Conservation (phyloP, 2,113 vertebrate genomes). For the Gambusia affinis region DNA sequence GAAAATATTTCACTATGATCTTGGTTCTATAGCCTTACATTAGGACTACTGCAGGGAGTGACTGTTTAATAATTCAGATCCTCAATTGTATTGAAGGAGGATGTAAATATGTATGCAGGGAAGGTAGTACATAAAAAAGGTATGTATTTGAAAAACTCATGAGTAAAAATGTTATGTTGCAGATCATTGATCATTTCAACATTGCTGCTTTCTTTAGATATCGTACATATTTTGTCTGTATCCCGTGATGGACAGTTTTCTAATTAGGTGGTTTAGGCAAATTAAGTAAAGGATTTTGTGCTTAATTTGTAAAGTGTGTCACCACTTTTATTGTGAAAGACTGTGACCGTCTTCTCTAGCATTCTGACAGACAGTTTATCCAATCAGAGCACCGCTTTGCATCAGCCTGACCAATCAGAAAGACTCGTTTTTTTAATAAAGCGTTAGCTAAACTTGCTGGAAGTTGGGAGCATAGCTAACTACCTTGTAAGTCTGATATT, state of each 20-base stretch:
- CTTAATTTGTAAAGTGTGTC: not conserved
- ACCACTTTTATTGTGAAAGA: conserved; percentile 46
- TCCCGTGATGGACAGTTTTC: too few species aligned
- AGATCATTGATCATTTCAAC: not conserved
- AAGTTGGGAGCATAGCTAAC: not conserved
- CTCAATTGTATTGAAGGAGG: not conserved
- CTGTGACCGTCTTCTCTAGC: accelerated
- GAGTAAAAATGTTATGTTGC: not conserved
- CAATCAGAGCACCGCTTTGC: conserved; percentile 23
- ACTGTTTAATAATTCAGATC: not conserved
- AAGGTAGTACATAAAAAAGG: too few species aligned
- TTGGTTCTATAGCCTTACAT: not conserved
- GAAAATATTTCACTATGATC: not conserved
- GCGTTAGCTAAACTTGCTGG: not conserved
- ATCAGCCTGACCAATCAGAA: not conserved
- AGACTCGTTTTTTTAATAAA: not conserved
- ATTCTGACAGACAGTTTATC: conserved; percentile 11
- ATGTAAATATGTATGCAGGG: too few species aligned
- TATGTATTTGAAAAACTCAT: too few species aligned
- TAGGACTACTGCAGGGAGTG: not conserved
- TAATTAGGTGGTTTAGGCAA: not conserved
- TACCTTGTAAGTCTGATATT: not conserved
- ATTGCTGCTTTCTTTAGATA: not conserved
- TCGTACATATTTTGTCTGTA: not conserved
- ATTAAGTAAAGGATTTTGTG: not conserved